Evolutionary conservation across 2,888 invertebrate species (phyloP), one percentile per base, ranked within the genome.

Genomic region (Fragum sueziense): DNA sequence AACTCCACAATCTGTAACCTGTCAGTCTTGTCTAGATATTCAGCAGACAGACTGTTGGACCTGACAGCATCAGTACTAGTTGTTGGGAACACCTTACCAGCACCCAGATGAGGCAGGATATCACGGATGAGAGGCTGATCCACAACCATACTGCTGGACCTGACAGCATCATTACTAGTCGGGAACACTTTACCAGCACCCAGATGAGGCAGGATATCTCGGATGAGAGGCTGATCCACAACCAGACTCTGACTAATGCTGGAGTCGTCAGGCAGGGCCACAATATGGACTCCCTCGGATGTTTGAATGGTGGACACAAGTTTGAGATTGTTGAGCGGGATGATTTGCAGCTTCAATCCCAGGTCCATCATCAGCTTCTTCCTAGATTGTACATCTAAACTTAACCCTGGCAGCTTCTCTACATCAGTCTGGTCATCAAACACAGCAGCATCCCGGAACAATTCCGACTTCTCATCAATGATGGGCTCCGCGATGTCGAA

Each of bases 261-360:
- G 34, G 79, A 59, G 9, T 51, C 37, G 14, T 68, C 57, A 29
- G 79, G 79, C 14, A 79, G 61, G 22, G 79, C 79, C 14, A 79
- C 61, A 34, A 79, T 72, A 70, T 79, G 79, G 0, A 79, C 34
- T 17, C 79, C 79, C 37, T 67, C 70, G 33, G 69, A 75, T 22
- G 79, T 79, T 57, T 79, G 68, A 59, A 79, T 68, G 22, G 79
- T 79, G 14, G 79, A 75, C 1, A 79, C 72, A 33, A 74, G 73
- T 61, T 79, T 75, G 14, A 79, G 52, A 69, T 76, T 79, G 31
- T 79, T 75, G 25, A 79, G 47, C 0, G 79, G 79, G 25, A 79
- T 79, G 20, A 79, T 69, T 51, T 79, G 79, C 33, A 79, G 37
- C 31, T 68, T 75, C 22, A 79, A 61, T 27, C 79, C 79, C 22